Evolutionary conservation across 2,888 invertebrate genomes (phyloP).

Genomic region (Endotricha flammealis): DNA sequence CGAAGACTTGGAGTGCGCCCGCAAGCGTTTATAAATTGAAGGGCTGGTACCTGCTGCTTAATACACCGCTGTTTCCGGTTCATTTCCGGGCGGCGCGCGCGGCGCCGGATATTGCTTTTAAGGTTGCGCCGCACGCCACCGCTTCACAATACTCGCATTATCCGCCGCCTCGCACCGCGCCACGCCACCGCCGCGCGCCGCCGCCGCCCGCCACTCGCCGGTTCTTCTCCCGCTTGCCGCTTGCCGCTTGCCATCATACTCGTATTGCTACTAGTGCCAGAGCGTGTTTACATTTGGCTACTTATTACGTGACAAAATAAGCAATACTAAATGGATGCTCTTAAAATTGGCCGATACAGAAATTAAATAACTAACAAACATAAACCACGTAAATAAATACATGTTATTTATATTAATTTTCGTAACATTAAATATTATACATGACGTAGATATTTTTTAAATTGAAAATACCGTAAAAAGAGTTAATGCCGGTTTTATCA

Average conservation of each 20-base stretch:
- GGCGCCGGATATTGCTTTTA: constrained; percentile 79
- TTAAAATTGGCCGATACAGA: no score
- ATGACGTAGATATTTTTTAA: no score
- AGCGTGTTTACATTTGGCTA: no score
- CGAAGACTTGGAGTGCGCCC: constrained; percentile 52
- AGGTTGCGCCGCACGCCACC: constrained; percentile 71
- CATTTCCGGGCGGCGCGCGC: constrained; percentile 78
- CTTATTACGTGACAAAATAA: no score
- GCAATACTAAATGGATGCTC: no score
- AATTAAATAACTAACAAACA: no score
- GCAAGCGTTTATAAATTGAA: constrained; percentile 77
- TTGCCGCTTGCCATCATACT: background rate
- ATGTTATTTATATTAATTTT: no score
- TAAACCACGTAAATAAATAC: no score
- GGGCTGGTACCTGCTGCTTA: constrained; percentile 78
- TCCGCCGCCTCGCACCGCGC: constrained; percentile 27
- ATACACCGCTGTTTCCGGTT: constrained; percentile 79
- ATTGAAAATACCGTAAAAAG: no score
- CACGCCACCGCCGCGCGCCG: constrained; percentile 15
- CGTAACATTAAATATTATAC: no score
- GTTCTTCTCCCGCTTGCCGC: constrained; percentile 8
- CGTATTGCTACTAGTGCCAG: no score
- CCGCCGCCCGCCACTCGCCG: constrained; percentile 13
- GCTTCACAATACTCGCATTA: constrained; percentile 36
- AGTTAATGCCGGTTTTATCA: no score